A percentile compares a stretch with the other conserved stretches of the same genome.
Conservation (phyloP, 2,797 vertebrate genomes). For the Poecilia picta region DNA sequence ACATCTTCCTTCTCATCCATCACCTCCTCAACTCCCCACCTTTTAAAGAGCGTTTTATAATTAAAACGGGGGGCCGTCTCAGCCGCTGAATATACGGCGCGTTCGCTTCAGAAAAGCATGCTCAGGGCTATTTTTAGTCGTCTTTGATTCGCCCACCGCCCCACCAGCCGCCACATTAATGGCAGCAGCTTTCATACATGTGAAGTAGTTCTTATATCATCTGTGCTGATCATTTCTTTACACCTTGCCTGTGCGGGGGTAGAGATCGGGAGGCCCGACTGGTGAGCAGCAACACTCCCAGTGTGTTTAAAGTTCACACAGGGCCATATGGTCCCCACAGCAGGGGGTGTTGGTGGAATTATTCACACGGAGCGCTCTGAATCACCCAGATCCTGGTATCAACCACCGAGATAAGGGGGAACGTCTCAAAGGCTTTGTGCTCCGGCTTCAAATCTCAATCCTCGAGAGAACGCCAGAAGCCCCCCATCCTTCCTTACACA, state of each 20-base stretch:
- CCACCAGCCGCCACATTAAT: conserved; percentile 56
- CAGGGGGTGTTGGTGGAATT: conserved; percentile 73
- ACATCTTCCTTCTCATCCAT: conserved; percentile 44
- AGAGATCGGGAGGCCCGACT: conserved; percentile 60
- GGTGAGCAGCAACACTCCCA: conserved; percentile 63
- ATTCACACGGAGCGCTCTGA: conserved; percentile 73
- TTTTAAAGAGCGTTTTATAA: conserved; percentile 76
- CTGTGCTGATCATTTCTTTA: conserved; percentile 55
- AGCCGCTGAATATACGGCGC: conserved; percentile 68
- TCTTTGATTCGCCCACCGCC: conserved; percentile 58
- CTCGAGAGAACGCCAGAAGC: conserved; percentile 68
- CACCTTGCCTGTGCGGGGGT: conserved; percentile 49
- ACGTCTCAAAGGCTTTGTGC: conserved; percentile 76
- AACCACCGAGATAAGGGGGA: conserved; percentile 72
- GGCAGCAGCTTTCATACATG: conserved; percentile 58
- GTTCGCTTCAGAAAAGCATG: conserved; percentile 71
- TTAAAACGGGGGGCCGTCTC: conserved; percentile 75
- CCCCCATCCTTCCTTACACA: conserved; percentile 63
- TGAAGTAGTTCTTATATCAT: conserved; percentile 59
- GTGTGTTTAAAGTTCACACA: conserved; percentile 79
- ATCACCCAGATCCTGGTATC: conserved; percentile 72
- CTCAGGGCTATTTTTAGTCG: conserved; percentile 77
- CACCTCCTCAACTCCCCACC: conserved; percentile 36
- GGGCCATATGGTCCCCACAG: conserved; percentile 80
- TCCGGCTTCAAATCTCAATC: conserved; percentile 71